phyloP scores from a whole-genome alignment of 2,797 vertebrate genomes.

The Champsocephalus esox region DNA sequence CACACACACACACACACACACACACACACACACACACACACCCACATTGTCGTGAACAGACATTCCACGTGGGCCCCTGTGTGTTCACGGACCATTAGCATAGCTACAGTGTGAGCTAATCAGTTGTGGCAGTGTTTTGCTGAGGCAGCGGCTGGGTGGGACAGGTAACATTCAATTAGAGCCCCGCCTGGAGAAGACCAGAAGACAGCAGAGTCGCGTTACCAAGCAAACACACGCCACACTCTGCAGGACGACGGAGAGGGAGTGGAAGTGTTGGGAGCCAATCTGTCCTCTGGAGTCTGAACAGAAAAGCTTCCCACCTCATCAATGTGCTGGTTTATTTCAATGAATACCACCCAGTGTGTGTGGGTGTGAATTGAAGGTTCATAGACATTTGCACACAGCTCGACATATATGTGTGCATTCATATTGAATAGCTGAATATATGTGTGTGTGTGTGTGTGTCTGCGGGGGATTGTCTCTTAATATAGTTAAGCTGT shows the following conservation, averaged over 20 bases:
- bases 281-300: conserved; percentile 44
- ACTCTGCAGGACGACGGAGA: conserved; percentile 36
- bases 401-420: conserved; percentile 34
- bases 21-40: too few relatives aligned
- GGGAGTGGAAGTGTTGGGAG: conserved; percentile 22
- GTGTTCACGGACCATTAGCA: conserved; percentile 75
- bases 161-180: conserved; percentile 79
- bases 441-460: conserved; percentile 24
- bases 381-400: conserved; percentile 21
- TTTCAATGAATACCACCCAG: conserved; percentile 67
- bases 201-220: conserved; percentile 55
- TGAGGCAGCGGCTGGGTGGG: conserved; percentile 55
- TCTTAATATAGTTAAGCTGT: conserved; percentile 84
- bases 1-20: conserved; percentile 10
- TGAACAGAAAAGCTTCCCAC: conserved; percentile 41
- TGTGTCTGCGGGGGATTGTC: conserved; percentile 72
- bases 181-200: conserved; percentile 45
- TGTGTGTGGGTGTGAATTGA: conserved; percentile 25
- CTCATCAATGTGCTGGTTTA: conserved; percentile 47
- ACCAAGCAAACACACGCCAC: conserved; percentile 68
- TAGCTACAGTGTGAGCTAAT: conserved; percentile 69
- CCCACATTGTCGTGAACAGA: conserved; percentile 27
- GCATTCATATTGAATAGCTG: too few relatives aligned
- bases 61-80: conserved; percentile 56
- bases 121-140: conserved; percentile 69